Conservation (phyloP, 2,888 invertebrate genomes). For the Drosophila percnosoma region DNA sequence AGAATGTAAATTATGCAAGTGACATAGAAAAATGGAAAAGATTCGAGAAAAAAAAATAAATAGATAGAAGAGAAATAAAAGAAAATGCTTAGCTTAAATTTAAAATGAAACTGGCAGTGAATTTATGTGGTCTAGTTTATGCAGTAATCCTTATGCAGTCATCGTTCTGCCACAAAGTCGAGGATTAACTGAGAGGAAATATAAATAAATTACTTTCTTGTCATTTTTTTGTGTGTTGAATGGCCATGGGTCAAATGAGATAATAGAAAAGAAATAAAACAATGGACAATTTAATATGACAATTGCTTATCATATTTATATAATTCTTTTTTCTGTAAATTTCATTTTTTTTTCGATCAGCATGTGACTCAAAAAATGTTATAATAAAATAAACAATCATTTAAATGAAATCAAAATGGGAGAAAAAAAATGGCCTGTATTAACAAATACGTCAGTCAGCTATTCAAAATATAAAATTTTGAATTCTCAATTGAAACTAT, state of each 20-base stretch:
- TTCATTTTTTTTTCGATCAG: not conserved
- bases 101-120: slow-evolving; percentile 41
- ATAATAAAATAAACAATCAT: not conserved
- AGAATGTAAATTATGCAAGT: slow-evolving; percentile 76
- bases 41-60: slow-evolving; percentile 6
- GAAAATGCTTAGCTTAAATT: slow-evolving; percentile 51
- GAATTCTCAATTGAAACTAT: not conserved
- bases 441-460: not conserved
- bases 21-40: slow-evolving; percentile 60
- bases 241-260: slow-evolving; percentile 18
- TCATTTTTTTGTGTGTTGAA: not conserved
- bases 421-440: not conserved
- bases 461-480: not conserved
- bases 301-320: not conserved
- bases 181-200: slow-evolving; percentile 22
- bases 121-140: slow-evolving; percentile 46
- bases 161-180: slow-evolving; percentile 23
- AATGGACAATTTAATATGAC: not conserved
- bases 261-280: not conserved
- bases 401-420: not conserved
- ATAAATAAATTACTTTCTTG: slow-evolving; percentile 18
- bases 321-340: not conserved
- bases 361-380: not conserved
- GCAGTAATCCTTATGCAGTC: slow-evolving; percentile 24
- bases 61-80: slow-evolving; percentile 32